Evolutionary conservation across 2,888 invertebrate species (phyloP), one percentile per base, ranked within the genome.

Genomic region (Cephus spinipes): DNA sequence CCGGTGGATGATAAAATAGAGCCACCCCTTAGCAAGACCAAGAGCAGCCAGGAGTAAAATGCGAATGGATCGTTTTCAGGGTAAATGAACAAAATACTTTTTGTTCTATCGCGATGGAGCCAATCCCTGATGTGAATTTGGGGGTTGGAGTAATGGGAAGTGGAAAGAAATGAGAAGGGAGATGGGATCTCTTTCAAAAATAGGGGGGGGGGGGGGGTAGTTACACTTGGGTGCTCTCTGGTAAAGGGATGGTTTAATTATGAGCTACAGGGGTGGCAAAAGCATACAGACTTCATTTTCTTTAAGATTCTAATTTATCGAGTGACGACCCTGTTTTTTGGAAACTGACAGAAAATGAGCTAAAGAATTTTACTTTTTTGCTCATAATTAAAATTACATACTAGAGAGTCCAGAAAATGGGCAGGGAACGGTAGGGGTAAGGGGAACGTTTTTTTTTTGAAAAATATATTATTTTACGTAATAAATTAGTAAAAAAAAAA

Each of bases 1-100:
- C 23, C 81, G 11, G 79, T 88, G 12, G 87, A 87, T 77, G 88
- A 89, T 77, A 89, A 89, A 79, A 87, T 89, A 69, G 85, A 83
- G 35, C 78, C 83, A 30, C 88, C 89, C 36, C 79, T 88, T 30
- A 86, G 87, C 40, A 83, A 82, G 79, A 85, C 87, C 32, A 80
- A 80, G 73, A 15, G 73, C 11, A 79, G 71, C 31, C 71, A 71
- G 12, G 71, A 71, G 33, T 71, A 23, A 33, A 33, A 31, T 55
- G 9, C 23, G 23, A 55, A 55, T 55, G 23, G 23, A 55, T 55
- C 55, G 55, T 55, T 55, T 55, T 55, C 55, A 78, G 69, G 74
- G n/a, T 68, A 80, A 71, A 76, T 6, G 32, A 68, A 76, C 79
- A 33, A 76, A 73, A 69, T 36, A 68, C 77, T 73, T 69, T 79